Evolutionary conservation across 2,113 vertebrate species (phyloP).

Genomic region (Pogonocichla stellata): DNA sequence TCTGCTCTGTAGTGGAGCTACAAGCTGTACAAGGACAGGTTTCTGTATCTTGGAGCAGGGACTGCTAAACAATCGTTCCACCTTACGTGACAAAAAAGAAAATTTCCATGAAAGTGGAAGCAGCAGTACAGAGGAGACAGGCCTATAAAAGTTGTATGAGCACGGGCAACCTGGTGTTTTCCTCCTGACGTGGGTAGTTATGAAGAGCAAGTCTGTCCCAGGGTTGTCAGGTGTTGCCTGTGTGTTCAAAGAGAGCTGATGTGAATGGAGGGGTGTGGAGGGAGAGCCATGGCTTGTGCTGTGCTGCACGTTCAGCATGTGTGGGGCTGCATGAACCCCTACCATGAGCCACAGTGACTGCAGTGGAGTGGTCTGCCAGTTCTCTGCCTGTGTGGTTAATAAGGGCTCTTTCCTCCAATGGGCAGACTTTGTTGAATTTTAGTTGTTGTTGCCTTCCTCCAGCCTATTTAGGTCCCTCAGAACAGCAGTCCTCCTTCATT

Average conservation of each 20-base stretch:
- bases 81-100: neutral
- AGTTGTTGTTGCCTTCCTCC: neutral
- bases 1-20: neutral
- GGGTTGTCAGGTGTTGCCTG: neutral
- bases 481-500: neutral
- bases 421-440: neutral
- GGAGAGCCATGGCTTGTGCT: neutral
- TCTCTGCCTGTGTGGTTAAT: neutral
- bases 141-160: neutral
- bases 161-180: neutral
- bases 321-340: neutral
- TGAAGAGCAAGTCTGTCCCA: neutral
- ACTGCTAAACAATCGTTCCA: neutral
- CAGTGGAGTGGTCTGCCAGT: neutral
- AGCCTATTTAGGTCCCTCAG: neutral
- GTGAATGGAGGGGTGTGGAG: neutral
- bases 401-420: neutral
- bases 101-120: neutral
- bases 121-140: neutral
- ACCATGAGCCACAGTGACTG: accelerated
- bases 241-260: neutral
- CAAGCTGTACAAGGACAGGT: neutral
- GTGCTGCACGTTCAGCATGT: accelerated
- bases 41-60: neutral
- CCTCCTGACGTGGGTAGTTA: accelerated